These are phyloP conservation scores for Rhincodon typus DNA, from an alignment of 2,797 vertebrate genomes.

Conservation along the genomic window DNA sequence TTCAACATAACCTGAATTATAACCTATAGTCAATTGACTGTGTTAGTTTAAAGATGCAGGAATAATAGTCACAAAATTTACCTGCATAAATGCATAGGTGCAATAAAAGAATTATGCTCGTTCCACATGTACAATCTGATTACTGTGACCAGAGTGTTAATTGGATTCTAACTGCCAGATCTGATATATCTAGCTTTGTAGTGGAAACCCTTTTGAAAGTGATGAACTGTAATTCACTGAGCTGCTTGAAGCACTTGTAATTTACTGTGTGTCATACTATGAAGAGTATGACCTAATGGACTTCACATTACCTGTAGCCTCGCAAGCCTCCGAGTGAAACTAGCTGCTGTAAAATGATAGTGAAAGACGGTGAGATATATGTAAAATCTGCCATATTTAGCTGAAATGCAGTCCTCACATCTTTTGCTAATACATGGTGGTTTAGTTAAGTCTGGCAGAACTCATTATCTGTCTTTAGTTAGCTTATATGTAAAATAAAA, in stretches of 20 bases:
- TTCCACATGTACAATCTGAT: conserved; percentile 95
- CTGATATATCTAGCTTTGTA: conserved; percentile 91
- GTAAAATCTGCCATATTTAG: conserved; percentile 46
- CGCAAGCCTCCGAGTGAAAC: conserved; percentile 74
- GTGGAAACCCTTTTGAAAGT: conserved; percentile 90
- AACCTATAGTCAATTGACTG: conserved; percentile 77
- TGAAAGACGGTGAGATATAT: conserved; percentile 54
- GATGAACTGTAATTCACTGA: conserved; percentile 99
- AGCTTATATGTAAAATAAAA: background rate
- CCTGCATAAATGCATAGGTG: conserved; percentile 96
- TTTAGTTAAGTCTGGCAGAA: background rate
- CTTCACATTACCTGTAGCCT: conserved; percentile 93
- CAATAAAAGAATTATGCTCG: conserved; percentile 97
- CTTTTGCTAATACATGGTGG: conserved; percentile 17
- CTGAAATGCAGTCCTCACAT: conserved; percentile 22
- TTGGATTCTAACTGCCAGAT: conserved; percentile 99
- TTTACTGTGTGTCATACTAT: conserved; percentile 99
- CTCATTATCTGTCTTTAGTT: conserved; percentile 30
- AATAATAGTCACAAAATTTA: conserved; percentile 95
- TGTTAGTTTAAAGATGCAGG: conserved; percentile 77
- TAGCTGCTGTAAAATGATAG: conserved; percentile 65
- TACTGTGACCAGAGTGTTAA: conserved; percentile 99
- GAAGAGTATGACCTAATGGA: conserved; percentile 96
- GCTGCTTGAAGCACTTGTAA: conserved; percentile 99
- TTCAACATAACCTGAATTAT: conserved; percentile 85